These are phyloP conservation scores for Volucella zonaria DNA, from an alignment of 2,888 invertebrate species.

Conservation along the genomic window DNA sequence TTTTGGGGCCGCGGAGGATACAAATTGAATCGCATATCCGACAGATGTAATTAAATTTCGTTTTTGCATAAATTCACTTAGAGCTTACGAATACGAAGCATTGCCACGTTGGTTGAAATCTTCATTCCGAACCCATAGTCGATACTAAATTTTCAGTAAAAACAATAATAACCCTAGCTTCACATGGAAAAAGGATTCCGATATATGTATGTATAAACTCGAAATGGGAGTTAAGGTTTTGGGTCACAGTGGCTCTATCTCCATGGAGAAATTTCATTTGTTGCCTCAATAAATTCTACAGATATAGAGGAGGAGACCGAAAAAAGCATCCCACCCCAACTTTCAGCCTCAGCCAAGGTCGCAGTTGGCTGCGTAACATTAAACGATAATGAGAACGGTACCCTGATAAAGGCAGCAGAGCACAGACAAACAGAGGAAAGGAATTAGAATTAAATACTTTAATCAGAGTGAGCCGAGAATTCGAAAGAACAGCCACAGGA, in stretches of 20 bases:
- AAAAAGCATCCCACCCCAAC: neutral
- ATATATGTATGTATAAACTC: conserved; percentile 9
- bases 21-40: conserved; percentile 30
- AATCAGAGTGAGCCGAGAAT: conserved; percentile 46
- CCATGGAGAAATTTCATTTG: conserved; percentile 62
- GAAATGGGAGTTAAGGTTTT: conserved; percentile 13
- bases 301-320: neutral
- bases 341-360: conserved; percentile 42
- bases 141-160: conserved; percentile 41
- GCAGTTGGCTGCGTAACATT: conserved; percentile 15
- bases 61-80: conserved; percentile 45
- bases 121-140: conserved; percentile 18
- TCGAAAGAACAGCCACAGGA: conserved; percentile 29
- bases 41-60: conserved; percentile 53
- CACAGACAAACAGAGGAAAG: conserved; percentile 19
- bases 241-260: conserved; percentile 33
- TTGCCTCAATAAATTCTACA: conserved; percentile 57
- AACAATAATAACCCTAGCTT: conserved; percentile 43
- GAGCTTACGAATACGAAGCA: neutral
- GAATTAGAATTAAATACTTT: conserved; percentile 64
- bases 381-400: neutral
- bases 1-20: neutral
- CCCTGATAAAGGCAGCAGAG: neutral
- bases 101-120: neutral
- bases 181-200: conserved; percentile 22